Percentiles rank a stretch among this genome's conserved stretches.
phyloP scores from a whole-genome alignment of 2,797 vertebrate species.

The Cossypha polioptera region DNA sequence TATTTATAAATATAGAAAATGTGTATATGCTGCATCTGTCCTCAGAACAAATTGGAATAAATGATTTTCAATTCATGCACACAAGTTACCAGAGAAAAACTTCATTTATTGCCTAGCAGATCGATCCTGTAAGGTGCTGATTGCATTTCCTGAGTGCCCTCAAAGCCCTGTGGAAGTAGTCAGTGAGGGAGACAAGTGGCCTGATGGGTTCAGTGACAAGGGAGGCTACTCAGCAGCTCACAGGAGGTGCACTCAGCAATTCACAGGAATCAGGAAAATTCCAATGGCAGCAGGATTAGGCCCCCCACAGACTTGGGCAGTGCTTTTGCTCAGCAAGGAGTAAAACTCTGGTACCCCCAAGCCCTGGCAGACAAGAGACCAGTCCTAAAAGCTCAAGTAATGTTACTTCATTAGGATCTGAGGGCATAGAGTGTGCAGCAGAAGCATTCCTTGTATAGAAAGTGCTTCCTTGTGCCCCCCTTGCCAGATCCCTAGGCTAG shows the following conservation, averaged over 20 bases:
- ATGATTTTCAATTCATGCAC: constrained; percentile 10
- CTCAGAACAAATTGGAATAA: constrained; percentile 55
- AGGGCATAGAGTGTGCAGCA: not conserved
- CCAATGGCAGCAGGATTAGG: constrained; percentile 33
- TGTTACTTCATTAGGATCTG: constrained; percentile 38
- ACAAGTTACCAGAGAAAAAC: constrained; percentile 47
- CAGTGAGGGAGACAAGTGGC: not conserved
- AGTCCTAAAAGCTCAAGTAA: constrained; percentile 54
- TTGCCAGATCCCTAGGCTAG: not conserved
- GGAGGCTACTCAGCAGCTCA: constrained; percentile 24
- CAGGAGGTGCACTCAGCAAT: constrained; percentile 26
- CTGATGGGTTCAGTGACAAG: not conserved
- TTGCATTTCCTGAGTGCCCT: constrained; percentile 32
- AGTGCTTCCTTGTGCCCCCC: not conserved
- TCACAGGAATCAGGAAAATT: not conserved
- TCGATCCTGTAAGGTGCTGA: constrained; percentile 35
- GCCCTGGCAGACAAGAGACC: constrained; percentile 8
- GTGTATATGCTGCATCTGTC: constrained; percentile 54
- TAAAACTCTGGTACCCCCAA: constrained; percentile 1
- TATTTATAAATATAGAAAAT: constrained; percentile 69
- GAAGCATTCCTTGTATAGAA: not conserved
- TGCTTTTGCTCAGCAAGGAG: not conserved
- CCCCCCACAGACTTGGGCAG: not conserved
- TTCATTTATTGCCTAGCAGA: constrained; percentile 32
- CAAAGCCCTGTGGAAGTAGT: not conserved